Evolutionary conservation across 1,140 invertebrate species (phyloP).

Genomic region (Zophobas morio): DNA sequence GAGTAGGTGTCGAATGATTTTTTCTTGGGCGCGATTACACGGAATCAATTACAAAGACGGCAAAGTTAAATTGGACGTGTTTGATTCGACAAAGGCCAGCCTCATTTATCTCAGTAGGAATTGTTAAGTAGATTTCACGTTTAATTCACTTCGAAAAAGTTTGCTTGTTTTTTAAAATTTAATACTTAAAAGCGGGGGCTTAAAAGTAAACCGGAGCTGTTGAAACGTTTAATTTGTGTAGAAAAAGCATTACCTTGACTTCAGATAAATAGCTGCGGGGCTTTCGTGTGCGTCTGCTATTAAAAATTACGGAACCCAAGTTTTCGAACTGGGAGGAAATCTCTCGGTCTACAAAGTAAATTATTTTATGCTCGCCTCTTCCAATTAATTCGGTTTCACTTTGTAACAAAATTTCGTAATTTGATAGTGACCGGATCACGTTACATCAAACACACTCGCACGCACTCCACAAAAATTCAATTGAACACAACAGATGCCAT

Average conservation of each 20-base stretch:
- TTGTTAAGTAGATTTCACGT: slow-evolving; percentile 11
- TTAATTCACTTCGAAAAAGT: slow-evolving; percentile 7
- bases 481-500: slow-evolving; percentile 7
- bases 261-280: slow-evolving; percentile 23
- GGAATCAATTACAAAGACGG: too few relatives aligned
- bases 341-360: slow-evolving; percentile 7
- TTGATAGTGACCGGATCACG: slow-evolving; percentile 8
- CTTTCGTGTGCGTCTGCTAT: slow-evolving; percentile 14
- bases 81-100: not conserved
- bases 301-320: slow-evolving; percentile 24
- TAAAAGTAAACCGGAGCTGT: slow-evolving; percentile 8
- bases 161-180: slow-evolving; percentile 5
- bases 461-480: not conserved
- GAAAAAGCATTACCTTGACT: slow-evolving; percentile 39
- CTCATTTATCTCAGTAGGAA: slow-evolving; percentile 17
- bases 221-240: slow-evolving; percentile 36
- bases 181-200: not conserved
- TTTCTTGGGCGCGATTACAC: not conserved
- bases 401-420: slow-evolving; percentile 9
- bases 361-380: slow-evolving; percentile 15
- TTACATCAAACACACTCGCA: not conserved
- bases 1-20: not conserved
- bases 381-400: slow-evolving; percentile 25
- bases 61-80: not conserved
- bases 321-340: slow-evolving; percentile 7